phyloP scores from a whole-genome alignment of 2,797 vertebrate species.

The Sarcoramphus papa region DNA sequence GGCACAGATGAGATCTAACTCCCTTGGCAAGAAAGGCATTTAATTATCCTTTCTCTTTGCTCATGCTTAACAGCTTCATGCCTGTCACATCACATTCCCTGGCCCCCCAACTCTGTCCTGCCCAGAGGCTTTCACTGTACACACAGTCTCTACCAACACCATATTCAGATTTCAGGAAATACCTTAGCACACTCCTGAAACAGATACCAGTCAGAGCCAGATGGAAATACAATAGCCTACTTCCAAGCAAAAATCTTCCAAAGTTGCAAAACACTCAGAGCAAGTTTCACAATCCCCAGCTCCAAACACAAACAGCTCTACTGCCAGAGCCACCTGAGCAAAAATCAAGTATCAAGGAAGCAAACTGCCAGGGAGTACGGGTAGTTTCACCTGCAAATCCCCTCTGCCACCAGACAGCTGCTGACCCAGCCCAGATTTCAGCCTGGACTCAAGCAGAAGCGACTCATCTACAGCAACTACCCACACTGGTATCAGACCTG shows the following conservation, averaged over 20 bases:
- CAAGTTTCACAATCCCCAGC: background rate
- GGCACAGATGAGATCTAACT: background rate
- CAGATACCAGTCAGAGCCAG: background rate
- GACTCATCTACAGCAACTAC: background rate
- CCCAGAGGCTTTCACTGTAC: background rate
- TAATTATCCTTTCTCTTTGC: background rate
- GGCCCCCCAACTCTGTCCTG: background rate
- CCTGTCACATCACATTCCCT: background rate
- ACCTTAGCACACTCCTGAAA: background rate
- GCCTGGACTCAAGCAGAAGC: background rate
- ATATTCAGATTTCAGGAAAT: background rate
- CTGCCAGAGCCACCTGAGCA: background rate
- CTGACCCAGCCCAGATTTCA: background rate
- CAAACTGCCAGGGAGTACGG: fast-evolving
- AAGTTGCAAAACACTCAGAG: background rate
- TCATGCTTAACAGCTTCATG: background rate
- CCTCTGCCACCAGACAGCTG: background rate
- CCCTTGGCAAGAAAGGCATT: background rate
- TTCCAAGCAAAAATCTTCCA: background rate
- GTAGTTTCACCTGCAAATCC: background rate
- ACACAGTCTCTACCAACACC: fast-evolving
- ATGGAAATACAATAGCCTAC: background rate
- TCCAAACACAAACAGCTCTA: background rate
- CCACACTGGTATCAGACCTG: background rate
- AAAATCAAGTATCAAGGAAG: background rate